A percentile compares a stretch with the other conserved stretches of the same genome.
Conservation (phyloP, 2,888 invertebrate genomes). For the Napeogenes sylphis region DNA sequence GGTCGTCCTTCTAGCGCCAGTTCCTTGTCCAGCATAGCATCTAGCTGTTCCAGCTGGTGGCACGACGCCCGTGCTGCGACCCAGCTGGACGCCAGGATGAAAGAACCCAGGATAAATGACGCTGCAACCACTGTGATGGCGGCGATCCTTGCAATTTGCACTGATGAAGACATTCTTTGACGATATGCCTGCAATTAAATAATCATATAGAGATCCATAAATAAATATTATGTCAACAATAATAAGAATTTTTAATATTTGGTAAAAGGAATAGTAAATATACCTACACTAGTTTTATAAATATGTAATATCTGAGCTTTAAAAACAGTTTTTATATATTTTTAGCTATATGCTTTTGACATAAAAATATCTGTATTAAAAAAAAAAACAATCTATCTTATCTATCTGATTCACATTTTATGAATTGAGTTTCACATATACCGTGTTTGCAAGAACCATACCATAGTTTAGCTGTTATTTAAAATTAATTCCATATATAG, state of each 20-base stretch:
- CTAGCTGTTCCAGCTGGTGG: constrained; percentile 84
- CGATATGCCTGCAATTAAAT: constrained; percentile 84
- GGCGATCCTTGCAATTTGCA: constrained; percentile 91
- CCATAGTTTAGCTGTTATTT: too few relatives aligned
- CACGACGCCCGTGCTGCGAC: constrained; percentile 89
- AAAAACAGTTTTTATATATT: too few relatives aligned
- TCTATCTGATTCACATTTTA: too few relatives aligned
- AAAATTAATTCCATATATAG: too few relatives aligned
- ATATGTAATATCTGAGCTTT: too few relatives aligned
- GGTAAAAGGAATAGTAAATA: constrained; percentile 1
- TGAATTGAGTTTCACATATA: too few relatives aligned
- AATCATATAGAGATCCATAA: background rate
- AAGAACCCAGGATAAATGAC: constrained; percentile 87
- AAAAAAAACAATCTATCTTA: too few relatives aligned
- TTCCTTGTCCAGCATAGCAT: constrained; percentile 82
- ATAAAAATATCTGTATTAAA: too few relatives aligned
- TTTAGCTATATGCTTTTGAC: too few relatives aligned
- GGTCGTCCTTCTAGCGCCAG: constrained; percentile 80
- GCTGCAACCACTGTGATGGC: constrained; percentile 89
- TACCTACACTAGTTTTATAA: too few relatives aligned
- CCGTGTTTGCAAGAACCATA: too few relatives aligned
- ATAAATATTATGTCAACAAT: background rate
- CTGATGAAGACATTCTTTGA: constrained; percentile 82
- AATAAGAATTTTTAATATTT: background rate
- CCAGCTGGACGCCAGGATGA: constrained; percentile 90